phyloP scores from a whole-genome alignment of 2,888 invertebrate genomes.

The Drosophila trichaetosa region DNA sequence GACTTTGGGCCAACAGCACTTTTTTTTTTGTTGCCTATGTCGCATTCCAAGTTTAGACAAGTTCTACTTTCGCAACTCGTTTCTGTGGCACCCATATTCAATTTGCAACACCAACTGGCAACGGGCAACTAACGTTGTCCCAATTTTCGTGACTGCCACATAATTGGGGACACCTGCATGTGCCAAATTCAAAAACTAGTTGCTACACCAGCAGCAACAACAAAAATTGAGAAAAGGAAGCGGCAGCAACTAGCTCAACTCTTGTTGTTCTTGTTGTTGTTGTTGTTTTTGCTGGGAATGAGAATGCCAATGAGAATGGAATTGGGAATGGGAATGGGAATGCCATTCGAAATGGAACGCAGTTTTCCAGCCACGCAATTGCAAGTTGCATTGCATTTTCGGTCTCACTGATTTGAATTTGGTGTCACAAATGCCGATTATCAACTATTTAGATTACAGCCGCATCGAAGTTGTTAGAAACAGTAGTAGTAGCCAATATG shows the following conservation, averaged over 20 bases:
- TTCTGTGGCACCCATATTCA: constrained; percentile 59
- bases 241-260: constrained; percentile 19
- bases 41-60: constrained; percentile 67
- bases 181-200: constrained; percentile 77
- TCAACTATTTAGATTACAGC: neutral
- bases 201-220: constrained; percentile 32
- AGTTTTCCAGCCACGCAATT: constrained; percentile 58
- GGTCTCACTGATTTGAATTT: constrained; percentile 9
- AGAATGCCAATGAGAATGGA: neutral
- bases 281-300: constrained; percentile 4
- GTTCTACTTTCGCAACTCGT: constrained; percentile 79
- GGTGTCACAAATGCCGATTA: constrained; percentile 2
- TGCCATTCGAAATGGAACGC: constrained; percentile 53
- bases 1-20: constrained; percentile 39
- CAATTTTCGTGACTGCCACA: constrained; percentile 64
- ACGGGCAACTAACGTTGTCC: constrained; percentile 66
- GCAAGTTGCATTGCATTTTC: constrained; percentile 33
- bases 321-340: constrained; percentile 2
- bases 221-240: constrained; percentile 33
- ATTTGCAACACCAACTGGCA: constrained; percentile 61
- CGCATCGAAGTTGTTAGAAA: neutral
- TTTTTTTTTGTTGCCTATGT: constrained; percentile 14
- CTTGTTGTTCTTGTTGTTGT: neutral
- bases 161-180: constrained; percentile 82
- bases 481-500: neutral